Base-by-base conservation (phyloP, 1,140 invertebrate genomes). In the Saccostrea cuccullata region DNA sequence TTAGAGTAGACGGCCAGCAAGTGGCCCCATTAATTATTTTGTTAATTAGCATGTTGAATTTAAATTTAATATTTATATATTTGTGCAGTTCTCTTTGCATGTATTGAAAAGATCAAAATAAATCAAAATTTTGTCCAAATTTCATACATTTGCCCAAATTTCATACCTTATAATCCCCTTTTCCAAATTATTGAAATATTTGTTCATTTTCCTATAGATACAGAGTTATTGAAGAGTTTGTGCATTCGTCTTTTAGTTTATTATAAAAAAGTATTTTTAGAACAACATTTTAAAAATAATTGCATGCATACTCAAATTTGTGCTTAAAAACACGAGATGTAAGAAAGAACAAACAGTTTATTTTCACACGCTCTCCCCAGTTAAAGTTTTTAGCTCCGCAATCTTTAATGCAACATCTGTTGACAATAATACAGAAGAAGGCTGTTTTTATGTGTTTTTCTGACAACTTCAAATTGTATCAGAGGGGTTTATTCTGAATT, bases 401-500 rank as follows among this genome's bases (percentile, higher is more conserved):
- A 64, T 64, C 58, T 64, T n/a, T 64, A 64, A 64, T 64, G 58
- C n/a, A 64, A 36, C 70, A 77, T 77, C 70, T 77, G 70, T 77
- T 26, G 70, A 77, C 70, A 77, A 77, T 77, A 23, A 77, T 15
- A 77, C 36, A 36, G 47, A 36, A 36, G 70, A 26, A 20, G 15
- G 17, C 58, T 17, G 17, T 64, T 64, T 64, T 64, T 64, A 64
- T 64, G 58, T 64, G 58, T 64, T 64, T 47, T 64, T 64, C 58
- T 64, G n/a, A 64, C 58, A 20, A 64, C 17, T 64, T 17, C 6
- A 20, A 64, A 17, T 64, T 6, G n/a, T n/a, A 64, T 64, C n/a
- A 20, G 17, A 64, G n/a, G 15, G 17, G n/a, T 17, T 64, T n/a
- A 20, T 64, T 20, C 15, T 2, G 17, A 20, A 20, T 20, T 64